Percentiles rank a stretch among this genome's conserved stretches.
Conservation (phyloP, 2,797 vertebrate genomes). For the Acipenser transmontanus region DNA sequence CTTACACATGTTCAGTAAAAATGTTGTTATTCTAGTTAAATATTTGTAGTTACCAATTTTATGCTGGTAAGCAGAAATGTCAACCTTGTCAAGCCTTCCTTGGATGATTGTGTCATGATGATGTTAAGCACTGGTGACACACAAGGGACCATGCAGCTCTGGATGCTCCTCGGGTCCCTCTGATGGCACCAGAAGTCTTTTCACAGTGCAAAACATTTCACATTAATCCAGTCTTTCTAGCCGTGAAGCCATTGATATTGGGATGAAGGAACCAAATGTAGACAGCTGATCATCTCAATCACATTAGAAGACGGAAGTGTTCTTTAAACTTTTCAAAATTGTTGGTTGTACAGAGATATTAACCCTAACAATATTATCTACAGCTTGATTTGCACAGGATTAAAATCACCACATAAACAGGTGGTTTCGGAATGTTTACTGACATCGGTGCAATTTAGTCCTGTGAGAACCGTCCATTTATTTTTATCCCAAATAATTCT, state of each 20-base stretch:
- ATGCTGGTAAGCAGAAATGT: neutral
- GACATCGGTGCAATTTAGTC: too few species aligned
- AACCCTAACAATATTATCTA: too few species aligned
- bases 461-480: too few species aligned
- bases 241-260: neutral
- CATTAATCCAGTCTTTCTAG: neutral
- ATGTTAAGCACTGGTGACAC: neutral
- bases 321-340: too few species aligned
- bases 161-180: neutral
- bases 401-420: too few species aligned
- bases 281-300: neutral
- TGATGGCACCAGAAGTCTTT: neutral
- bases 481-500: too few species aligned
- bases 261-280: neutral
- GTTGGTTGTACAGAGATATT: too few species aligned
- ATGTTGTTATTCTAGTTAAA: neutral
- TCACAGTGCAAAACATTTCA: neutral
- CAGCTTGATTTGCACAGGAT: too few species aligned
- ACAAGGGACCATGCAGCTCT: neutral
- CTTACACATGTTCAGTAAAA: neutral
- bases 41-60: slow-evolving; percentile 1
- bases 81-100: neutral
- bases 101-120: neutral
- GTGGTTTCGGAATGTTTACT: too few species aligned
- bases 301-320: too few species aligned